These are phyloP conservation scores for Erebia epiphron DNA, from an alignment of 2,888 invertebrate species.

Conservation along the genomic window DNA sequence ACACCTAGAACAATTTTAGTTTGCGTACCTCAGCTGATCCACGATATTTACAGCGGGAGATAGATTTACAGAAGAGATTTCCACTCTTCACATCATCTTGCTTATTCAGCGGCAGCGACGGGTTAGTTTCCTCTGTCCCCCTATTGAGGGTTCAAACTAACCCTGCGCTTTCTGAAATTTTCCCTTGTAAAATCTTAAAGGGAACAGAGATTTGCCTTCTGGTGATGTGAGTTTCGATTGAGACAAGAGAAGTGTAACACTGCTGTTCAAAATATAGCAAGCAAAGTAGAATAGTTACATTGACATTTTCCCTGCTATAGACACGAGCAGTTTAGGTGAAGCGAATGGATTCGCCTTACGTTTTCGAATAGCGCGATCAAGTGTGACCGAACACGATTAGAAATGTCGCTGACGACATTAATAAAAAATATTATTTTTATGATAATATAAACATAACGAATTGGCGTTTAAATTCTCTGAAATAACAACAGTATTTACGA, in stretches of 20 bases:
- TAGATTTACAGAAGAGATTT: background rate
- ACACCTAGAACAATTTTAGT: too few relatives aligned
- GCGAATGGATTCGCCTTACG: constrained; percentile 64
- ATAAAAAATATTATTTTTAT: constrained; percentile 21
- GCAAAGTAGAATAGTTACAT: background rate
- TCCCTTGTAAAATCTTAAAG: too few relatives aligned
- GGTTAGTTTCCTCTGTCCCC: too few relatives aligned
- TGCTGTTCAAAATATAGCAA: background rate
- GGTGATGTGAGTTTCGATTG: background rate
- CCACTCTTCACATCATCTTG: background rate
- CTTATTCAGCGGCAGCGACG: too few relatives aligned
- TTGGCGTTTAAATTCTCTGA: background rate
- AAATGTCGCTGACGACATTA: constrained; percentile 31
- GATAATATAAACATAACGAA: constrained; percentile 7
- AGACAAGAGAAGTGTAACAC: background rate
- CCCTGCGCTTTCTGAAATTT: too few relatives aligned
- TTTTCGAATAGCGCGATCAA: constrained; percentile 58
- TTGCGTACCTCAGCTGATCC: too few relatives aligned
- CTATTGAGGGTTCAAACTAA: too few relatives aligned
- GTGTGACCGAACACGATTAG: constrained; percentile 51
- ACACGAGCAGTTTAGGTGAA: constrained; percentile 44
- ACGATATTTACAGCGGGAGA: background rate
- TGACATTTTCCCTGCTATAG: constrained; percentile 16
- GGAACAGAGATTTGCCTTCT: background rate
- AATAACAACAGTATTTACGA: constrained; percentile 4